Evolutionary conservation across 2,888 invertebrate genomes (phyloP), one percentile per base, ranked within the genome.

Genomic region (Pedicia rivosa): DNA sequence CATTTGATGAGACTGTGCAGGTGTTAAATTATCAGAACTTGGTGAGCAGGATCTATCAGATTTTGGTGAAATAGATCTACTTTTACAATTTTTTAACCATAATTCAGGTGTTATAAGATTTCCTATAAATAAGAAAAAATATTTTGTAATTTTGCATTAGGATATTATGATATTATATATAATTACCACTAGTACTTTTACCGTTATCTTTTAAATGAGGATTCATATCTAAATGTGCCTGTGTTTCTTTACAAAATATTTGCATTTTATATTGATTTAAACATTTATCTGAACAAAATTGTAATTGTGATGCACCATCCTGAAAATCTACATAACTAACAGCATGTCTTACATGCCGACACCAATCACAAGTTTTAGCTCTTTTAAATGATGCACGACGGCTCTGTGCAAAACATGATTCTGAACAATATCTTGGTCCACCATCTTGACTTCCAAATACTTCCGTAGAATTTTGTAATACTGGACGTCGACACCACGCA

Each of bases 201-300:
- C 55, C 56, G 41, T 59, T 59, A 2, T 60, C 62, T 10, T 68
- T 72, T 47, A 80, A 61, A 55, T 82, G 81, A 2, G 82, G 81
- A 56, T 78, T 77, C 59, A 88, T 74, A 55, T 88, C 84, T 40
- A 91, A 69, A 56, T 90, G 90, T 6, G 90, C 88, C 55, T 87
- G 81, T 5, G 91, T 88, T 63, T 91, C 91, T 35, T 82, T 76
- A 62, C 91, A 91, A 63, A 92, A 92, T 45, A 91, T 88, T 59
- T 90, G 87, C 90, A 92, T 91, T 66, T 92, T 91, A 68, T 91
- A 92, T 60, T 91, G 90, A 56, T 90, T 91, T 46, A 91, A 68
- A 54, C 91, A 92, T 67, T 88, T 88, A 59, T 90, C 87, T 32
- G 87, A 87, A 59, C 75, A 82, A 59, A 91, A 91, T 61, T 91